phyloP scores from a whole-genome alignment of 2,888 invertebrate species.

The Peribatodes rhomboidaria region DNA sequence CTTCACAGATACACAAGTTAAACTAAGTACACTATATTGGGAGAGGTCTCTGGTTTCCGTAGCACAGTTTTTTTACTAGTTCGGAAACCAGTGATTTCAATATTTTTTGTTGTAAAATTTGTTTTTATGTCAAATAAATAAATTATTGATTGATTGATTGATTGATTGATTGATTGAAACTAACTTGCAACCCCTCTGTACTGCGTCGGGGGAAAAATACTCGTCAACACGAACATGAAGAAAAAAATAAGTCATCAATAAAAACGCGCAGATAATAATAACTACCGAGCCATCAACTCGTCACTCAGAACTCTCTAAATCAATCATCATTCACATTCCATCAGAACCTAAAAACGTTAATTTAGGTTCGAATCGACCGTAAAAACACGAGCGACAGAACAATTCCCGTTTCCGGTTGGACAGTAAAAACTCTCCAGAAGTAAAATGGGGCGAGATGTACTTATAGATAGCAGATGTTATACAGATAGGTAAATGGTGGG shows the following conservation, averaged over 20 bases:
- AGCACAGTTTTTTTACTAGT: too few relatives aligned
- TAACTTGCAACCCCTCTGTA: too few relatives aligned
- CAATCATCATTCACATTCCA: constrained; percentile 42
- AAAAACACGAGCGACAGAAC: constrained; percentile 28
- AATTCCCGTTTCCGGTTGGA: constrained; percentile 48
- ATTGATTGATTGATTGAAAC: too few relatives aligned
- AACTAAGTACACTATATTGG: too few relatives aligned
- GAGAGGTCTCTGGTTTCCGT: too few relatives aligned
- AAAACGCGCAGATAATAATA: constrained; percentile 15
- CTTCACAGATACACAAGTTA: too few relatives aligned
- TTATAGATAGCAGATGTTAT: constrained; percentile 50
- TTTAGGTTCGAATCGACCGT: constrained; percentile 26
- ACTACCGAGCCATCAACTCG: background rate
- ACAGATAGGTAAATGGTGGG: constrained; percentile 43
- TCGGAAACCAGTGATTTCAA: too few relatives aligned
- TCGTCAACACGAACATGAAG: too few relatives aligned
- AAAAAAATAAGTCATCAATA: background rate
- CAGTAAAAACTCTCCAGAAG: constrained; percentile 54
- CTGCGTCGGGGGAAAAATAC: too few relatives aligned
- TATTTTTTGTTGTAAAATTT: too few relatives aligned
- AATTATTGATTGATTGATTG: too few relatives aligned
- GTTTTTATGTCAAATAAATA: too few relatives aligned
- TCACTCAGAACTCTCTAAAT: constrained; percentile 22
- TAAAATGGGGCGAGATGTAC: constrained; percentile 54
- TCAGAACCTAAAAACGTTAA: constrained; percentile 31